A percentile compares a stretch with the other conserved stretches of the same genome.
Conservation (phyloP, 1,140 invertebrate genomes). For the Gonatopus flavifemur region DNA sequence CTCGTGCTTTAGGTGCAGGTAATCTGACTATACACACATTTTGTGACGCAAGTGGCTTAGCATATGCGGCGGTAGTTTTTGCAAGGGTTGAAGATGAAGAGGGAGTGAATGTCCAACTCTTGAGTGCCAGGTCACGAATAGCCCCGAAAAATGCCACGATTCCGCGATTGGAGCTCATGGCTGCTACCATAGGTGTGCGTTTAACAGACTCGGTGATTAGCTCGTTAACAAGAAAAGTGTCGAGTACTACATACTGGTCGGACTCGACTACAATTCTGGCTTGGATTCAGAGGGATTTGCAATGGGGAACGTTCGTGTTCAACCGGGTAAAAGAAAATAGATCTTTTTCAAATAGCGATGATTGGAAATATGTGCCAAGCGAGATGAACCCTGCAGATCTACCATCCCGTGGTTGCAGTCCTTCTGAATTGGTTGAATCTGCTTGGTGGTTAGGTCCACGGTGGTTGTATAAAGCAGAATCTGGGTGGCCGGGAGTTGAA, state of each 20-base stretch:
- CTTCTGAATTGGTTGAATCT: constrained; percentile 23
- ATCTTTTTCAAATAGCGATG: neutral
- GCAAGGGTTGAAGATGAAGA: too few species aligned
- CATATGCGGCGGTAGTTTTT: too few species aligned
- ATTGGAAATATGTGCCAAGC: constrained; percentile 28
- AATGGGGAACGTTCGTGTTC: constrained; percentile 13
- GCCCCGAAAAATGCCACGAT: too few species aligned
- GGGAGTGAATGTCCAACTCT: too few species aligned
- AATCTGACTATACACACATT: too few species aligned
- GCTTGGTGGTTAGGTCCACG: constrained; percentile 40
- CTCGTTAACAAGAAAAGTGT: constrained; percentile 8
- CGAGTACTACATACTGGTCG: constrained; percentile 6
- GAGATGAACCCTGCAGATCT: too few species aligned
- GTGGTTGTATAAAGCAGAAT: constrained; percentile 27
- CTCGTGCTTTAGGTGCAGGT: too few species aligned
- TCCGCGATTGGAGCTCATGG: constrained; percentile 21
- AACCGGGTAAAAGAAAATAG: constrained; percentile 19
- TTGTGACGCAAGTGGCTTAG: too few species aligned
- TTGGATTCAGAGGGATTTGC: constrained; percentile 9
- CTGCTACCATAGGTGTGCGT: constrained; percentile 18
- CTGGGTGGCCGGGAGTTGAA: constrained; percentile 25
- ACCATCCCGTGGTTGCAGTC: constrained; percentile 37
- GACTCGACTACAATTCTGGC: constrained; percentile 17
- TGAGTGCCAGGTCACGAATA: too few species aligned
- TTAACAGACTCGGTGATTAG: neutral